Conservation (phyloP, 2,888 invertebrate genomes). For the Elegia similella region DNA sequence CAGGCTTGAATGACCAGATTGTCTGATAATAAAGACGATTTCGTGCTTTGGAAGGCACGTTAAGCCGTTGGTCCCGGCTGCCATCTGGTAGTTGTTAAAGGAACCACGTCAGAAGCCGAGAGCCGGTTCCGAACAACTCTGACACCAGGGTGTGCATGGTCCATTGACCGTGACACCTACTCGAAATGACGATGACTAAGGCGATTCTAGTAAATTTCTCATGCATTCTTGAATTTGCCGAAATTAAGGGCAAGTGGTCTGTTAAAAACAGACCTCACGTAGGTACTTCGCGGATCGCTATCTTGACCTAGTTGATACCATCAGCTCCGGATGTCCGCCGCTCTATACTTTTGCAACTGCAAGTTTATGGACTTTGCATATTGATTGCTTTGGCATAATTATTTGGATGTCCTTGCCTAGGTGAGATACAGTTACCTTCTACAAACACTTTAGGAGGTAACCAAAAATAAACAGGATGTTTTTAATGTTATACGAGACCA, state of each 20-base stretch:
- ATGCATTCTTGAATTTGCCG: background rate
- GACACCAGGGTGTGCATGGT: no score
- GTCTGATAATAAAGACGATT: no score
- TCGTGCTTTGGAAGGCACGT: no score
- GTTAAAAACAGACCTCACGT: conserved; percentile 2
- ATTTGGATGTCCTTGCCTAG: conserved; percentile 1
- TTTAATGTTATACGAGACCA: no score
- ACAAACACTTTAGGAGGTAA: background rate
- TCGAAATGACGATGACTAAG: background rate
- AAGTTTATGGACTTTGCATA: background rate
- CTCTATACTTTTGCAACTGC: background rate
- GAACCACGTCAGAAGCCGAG: no score
- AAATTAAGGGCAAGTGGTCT: background rate
- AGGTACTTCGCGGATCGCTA: background rate
- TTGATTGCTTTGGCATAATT: conserved; percentile 13
- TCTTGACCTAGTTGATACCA: background rate
- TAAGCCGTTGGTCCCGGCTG: no score
- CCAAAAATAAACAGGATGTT: no score
- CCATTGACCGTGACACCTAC: no score
- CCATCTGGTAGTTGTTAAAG: no score
- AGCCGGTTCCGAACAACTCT: no score
- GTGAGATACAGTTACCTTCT: background rate
- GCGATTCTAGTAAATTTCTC: no score
- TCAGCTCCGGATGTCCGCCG: background rate
- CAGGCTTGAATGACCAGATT: no score